Conservation (phyloP, 30 jellyfish, hydroid and myxozoan genomes). For the Clytia hemisphaerica region DNA sequence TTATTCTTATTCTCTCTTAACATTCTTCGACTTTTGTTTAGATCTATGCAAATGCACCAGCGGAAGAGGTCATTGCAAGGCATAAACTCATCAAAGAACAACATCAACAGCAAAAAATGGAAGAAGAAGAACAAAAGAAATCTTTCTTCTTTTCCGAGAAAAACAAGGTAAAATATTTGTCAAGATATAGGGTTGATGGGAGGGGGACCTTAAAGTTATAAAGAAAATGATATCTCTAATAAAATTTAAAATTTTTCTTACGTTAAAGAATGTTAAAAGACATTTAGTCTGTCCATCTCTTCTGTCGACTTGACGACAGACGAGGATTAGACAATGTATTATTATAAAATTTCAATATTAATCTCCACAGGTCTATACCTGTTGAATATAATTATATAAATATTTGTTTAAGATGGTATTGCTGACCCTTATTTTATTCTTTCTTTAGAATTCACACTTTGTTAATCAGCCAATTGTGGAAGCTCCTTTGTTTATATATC, state of each 20-base stretch:
- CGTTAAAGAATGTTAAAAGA: no score
- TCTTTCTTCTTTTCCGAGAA: slow-evolving; percentile 82
- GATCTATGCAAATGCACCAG: slow-evolving; percentile 89
- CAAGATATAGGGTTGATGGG: no score
- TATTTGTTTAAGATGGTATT: not conserved
- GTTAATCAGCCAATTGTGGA: slow-evolving; percentile 31
- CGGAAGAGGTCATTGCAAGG: slow-evolving; percentile 91
- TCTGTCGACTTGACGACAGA: no score
- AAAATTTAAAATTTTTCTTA: no score
- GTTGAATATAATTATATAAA: not conserved
- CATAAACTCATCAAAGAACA: slow-evolving; percentile 46
- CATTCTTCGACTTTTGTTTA: not conserved
- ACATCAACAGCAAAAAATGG: slow-evolving; percentile 35
- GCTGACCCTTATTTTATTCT: not conserved
- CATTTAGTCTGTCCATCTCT: not conserved
- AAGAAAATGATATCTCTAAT: no score
- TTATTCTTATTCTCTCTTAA: not conserved
- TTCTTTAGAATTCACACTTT: slow-evolving; percentile 9
- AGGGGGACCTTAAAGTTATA: no score
- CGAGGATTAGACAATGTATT: no score
- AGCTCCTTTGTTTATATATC: slow-evolving; percentile 59
- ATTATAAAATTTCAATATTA: no score
- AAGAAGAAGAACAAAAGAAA: slow-evolving; percentile 63
- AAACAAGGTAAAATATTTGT: slow-evolving; percentile 44
- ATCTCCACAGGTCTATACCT: no score